Percentiles rank a stretch among this genome's conserved stretches.
Evolutionary conservation across 2,113 vertebrate species (phyloP).

Genomic region (Setophaga petechia): DNA sequence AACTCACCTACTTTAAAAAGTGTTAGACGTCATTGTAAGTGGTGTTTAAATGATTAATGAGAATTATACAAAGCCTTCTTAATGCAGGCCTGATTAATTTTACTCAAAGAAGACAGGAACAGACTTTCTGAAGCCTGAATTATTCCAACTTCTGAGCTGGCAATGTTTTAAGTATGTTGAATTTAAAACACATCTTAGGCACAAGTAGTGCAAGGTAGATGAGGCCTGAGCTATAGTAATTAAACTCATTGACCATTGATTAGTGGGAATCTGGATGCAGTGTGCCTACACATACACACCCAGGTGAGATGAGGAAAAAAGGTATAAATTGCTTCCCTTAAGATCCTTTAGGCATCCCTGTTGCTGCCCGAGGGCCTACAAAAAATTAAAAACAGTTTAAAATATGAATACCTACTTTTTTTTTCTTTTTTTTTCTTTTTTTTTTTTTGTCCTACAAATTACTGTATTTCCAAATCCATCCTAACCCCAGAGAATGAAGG

Average conservation of each 20-base stretch:
- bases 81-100: not conserved
- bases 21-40: not conserved
- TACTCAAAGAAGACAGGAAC: not conserved
- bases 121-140: slow-evolving; percentile 7
- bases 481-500: not conserved
- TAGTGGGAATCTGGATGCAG: not conserved
- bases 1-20: not conserved
- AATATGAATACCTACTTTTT: not conserved
- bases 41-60: not conserved
- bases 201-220: not conserved
- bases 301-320: not conserved
- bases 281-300: not conserved
- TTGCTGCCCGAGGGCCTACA: not conserved
- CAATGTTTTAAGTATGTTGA: not conserved
- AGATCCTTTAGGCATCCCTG: not conserved
- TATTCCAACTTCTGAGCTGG: not conserved
- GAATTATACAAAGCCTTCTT: not conserved
- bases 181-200: not conserved
- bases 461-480: not conserved
- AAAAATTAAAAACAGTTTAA: not conserved
- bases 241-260: not conserved
- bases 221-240: not conserved
- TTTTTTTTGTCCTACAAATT: not conserved
- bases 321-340: not conserved
- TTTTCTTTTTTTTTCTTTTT: not conserved